phyloP scores from a whole-genome alignment of 2,113 vertebrate genomes.

The Otus sunia region DNA sequence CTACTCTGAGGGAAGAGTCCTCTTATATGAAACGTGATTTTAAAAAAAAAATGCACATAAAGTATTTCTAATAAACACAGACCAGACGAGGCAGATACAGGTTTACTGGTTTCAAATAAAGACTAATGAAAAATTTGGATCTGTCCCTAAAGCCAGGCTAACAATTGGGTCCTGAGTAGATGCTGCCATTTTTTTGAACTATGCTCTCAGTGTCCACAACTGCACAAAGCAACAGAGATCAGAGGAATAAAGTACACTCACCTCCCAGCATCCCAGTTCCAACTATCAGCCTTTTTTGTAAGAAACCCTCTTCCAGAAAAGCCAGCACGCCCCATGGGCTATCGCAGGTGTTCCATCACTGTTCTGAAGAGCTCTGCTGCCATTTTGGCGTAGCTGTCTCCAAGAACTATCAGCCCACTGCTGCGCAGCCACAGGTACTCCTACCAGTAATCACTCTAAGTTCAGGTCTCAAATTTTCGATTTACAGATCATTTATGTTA shows the following conservation, averaged over 20 bases:
- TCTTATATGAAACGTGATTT: background rate
- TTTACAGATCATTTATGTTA: background rate
- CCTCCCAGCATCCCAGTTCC: background rate
- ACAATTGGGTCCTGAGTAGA: background rate
- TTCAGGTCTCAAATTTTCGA: background rate
- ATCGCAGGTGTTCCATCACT: accelerated
- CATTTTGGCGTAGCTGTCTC: background rate
- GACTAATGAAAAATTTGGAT: background rate
- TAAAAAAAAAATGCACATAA: background rate
- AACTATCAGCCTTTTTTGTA: background rate
- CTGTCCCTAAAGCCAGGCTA: background rate
- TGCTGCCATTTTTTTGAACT: background rate
- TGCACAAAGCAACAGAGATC: background rate
- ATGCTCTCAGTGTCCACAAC: background rate
- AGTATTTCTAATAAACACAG: background rate
- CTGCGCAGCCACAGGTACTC: background rate
- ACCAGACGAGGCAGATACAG: background rate
- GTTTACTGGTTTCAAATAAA: background rate
- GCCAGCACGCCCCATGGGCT: background rate
- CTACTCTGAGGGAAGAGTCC: background rate
- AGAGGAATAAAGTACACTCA: background rate
- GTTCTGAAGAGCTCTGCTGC: background rate
- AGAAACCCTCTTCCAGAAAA: background rate
- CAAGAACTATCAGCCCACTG: background rate
- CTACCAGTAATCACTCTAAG: background rate